Conservation (phyloP, 2,888 invertebrate genomes). For the Drosophila antonietae region DNA sequence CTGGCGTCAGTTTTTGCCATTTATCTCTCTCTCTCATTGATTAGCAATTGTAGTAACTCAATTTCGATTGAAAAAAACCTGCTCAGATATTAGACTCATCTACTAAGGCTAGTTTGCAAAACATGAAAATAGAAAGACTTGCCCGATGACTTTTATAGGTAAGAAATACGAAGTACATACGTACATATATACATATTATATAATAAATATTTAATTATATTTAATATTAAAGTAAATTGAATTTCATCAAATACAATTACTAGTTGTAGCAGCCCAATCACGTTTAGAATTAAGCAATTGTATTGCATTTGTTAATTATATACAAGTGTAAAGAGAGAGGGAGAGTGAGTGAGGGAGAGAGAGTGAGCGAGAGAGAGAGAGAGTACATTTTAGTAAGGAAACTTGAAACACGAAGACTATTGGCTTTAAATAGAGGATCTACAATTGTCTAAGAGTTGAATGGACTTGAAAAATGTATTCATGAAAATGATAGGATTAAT, state of each 20-base stretch:
- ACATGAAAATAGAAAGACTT: background rate
- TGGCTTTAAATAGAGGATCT: no score
- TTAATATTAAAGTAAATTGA: background rate
- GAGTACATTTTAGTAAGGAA: no score
- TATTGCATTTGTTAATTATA: no score
- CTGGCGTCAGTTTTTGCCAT: background rate
- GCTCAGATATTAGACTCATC: background rate
- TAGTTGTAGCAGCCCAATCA: background rate
- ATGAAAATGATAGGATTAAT: no score
- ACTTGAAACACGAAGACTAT: no score
- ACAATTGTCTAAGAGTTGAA: no score
- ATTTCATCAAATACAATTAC: no score
- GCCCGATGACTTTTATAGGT: background rate
- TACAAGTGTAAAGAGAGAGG: no score
- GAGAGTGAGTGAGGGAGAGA: no score
- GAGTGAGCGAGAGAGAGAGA: no score
- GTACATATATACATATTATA: background rate
- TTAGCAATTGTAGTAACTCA: background rate
- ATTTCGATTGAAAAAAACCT: constrained; percentile 10
- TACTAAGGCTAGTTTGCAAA: background rate
- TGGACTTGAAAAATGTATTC: no score
- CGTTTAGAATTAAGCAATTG: background rate
- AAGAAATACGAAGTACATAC: background rate
- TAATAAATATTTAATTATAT: no score
- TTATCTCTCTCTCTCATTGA: constrained; percentile 11